A percentile compares a stretch with the other conserved stretches of the same genome.
These are phyloP conservation scores for Amaurobius ferox DNA, from an alignment of 2,888 invertebrate species.

Conservation along the genomic window DNA sequence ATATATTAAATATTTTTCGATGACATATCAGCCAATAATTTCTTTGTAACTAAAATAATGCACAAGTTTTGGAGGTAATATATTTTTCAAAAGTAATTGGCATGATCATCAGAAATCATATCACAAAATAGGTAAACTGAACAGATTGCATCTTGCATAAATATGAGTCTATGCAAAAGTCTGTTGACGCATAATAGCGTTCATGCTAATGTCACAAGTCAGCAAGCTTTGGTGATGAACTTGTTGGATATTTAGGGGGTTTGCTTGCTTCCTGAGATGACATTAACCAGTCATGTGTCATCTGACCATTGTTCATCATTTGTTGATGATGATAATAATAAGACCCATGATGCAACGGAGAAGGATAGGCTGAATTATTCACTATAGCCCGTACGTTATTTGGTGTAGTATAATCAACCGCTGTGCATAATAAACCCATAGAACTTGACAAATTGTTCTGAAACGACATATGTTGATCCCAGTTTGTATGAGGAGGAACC, in stretches of 20 bases:
- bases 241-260: slow-evolving; percentile 25
- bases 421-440: slow-evolving; percentile 47
- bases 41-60: no score
- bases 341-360: slow-evolving; percentile 40
- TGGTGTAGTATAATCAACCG: slow-evolving; percentile 60
- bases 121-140: no score
- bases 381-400: slow-evolving; percentile 51
- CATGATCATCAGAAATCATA: no score
- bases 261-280: slow-evolving; percentile 38
- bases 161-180: no score
- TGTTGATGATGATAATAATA: slow-evolving; percentile 57
- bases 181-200: no score
- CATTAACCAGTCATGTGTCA: slow-evolving; percentile 48
- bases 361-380: slow-evolving; percentile 39
- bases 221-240: slow-evolving; percentile 48
- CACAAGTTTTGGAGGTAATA: no score
- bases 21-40: no score
- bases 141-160: no score
- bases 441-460: slow-evolving; percentile 57
- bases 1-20: no score
- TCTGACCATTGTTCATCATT: slow-evolving; percentile 23
- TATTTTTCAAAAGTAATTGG: no score
- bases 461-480: slow-evolving; percentile 56
- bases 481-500: slow-evolving; percentile 28
- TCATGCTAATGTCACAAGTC: slow-evolving; percentile 22